Evolutionary conservation across 2,113 vertebrate species (phyloP), one percentile per base, ranked within the genome.

Genomic region (Kryptolebias marmoratus): DNA sequence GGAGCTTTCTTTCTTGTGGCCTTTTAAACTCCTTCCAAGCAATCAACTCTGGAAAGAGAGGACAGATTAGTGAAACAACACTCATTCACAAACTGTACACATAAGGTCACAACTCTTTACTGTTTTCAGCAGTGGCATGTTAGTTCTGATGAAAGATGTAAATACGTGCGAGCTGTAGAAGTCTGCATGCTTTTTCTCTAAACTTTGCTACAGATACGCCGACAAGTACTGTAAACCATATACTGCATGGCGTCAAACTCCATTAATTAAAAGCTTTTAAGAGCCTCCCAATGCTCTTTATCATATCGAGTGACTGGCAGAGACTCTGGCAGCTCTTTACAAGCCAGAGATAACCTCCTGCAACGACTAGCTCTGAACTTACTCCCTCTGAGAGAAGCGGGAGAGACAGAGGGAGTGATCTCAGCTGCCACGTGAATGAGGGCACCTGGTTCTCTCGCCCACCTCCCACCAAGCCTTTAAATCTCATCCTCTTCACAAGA

Each of bases 401-500:
- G 59, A 68, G 73, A 68, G 71, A 82, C 70, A 63, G 56, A 77
- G 74, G 57, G 66, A 80, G 77, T 27, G 78, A 89, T 75, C 73
- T 83, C 72, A 79, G 79, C 73, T 80, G 63, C 74, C 8, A 15
- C n/a, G 30, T 86, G 82, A 85, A 88, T 81, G 82, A 89, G 73
- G 74, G 75, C 82, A 83, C 86, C 84, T 83, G 83, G 83, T 85
- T 90, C 80, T 78, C 81, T 75, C 73, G 54, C 44, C 72, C 84
- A 42, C 73, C 83, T 84, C 64, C 83, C 80, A n/a, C 72, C 63
- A 82, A 89, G 86, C 81, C 77, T 86, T 82, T 88, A 88, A 90
- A 91, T 88, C 89, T 87, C 80, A 88, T 91, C 86, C 88, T 87
- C 84, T 88, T 89, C 86, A 88, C 30, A 64, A 75, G 88, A 90